A percentile compares a stretch with the other conserved stretches of the same genome.
phyloP scores from a whole-genome alignment of 2,797 vertebrate species.

The Anas flavirostris region DNA sequence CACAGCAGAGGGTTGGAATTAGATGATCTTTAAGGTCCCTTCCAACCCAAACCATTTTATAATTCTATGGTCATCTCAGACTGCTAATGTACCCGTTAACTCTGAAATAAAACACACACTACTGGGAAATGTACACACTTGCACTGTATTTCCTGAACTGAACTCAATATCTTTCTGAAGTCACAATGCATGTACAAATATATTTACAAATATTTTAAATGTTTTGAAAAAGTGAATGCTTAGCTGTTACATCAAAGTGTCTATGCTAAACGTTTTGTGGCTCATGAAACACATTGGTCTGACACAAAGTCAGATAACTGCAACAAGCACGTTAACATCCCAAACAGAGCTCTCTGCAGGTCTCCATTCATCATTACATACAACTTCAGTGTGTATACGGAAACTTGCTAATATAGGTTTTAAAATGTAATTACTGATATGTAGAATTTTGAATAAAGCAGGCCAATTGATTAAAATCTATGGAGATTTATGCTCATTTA shows the following conservation, averaged over 20 bases:
- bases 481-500: slow-evolving; percentile 53
- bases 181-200: slow-evolving; percentile 26
- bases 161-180: slow-evolving; percentile 25
- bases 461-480: slow-evolving; percentile 60
- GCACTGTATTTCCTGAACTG: neutral
- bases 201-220: neutral
- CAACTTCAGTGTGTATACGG: slow-evolving; percentile 38
- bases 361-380: slow-evolving; percentile 63
- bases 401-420: slow-evolving; percentile 49
- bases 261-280: slow-evolving; percentile 33
- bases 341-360: slow-evolving; percentile 44
- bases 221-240: slow-evolving; percentile 44
- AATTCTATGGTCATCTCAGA: neutral
- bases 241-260: slow-evolving; percentile 22
- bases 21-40: too few relatives aligned
- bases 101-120: slow-evolving; percentile 8
- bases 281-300: slow-evolving; percentile 66
- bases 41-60: too few relatives aligned
- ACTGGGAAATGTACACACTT: neutral
- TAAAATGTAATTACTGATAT: slow-evolving; percentile 57
- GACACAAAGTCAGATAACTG: slow-evolving; percentile 70
- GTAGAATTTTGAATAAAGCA: slow-evolving; percentile 44
- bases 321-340: slow-evolving; percentile 66
- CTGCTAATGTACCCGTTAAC: slow-evolving; percentile 2
- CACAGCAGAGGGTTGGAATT: too few relatives aligned